A percentile compares a stretch with the other conserved stretches of the same genome.
phyloP scores from a whole-genome alignment of 2,888 invertebrate genomes.

The Drosophila mayaguana region DNA sequence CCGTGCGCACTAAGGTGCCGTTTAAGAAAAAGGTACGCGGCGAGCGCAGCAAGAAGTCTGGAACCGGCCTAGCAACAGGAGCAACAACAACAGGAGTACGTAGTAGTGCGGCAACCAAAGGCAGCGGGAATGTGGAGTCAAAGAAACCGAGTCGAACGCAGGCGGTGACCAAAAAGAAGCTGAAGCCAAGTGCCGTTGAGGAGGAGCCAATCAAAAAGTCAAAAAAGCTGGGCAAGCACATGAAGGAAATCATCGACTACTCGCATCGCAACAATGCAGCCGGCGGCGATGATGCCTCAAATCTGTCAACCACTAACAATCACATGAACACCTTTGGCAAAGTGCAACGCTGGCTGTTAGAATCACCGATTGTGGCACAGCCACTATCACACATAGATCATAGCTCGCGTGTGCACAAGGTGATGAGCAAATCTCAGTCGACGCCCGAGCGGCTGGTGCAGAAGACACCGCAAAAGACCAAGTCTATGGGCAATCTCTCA shows the following conservation, averaged over 20 bases:
- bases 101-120: slow-evolving; percentile 63
- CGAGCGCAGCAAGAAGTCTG: slow-evolving; percentile 78
- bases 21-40: slow-evolving; percentile 92
- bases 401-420: slow-evolving; percentile 84
- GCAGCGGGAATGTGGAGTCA: slow-evolving; percentile 47
- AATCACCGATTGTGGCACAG: slow-evolving; percentile 87
- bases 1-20: slow-evolving; percentile 93
- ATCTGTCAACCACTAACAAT: slow-evolving; percentile 85
- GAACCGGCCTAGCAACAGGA: slow-evolving; percentile 27
- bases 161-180: slow-evolving; percentile 57
- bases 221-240: slow-evolving; percentile 85
- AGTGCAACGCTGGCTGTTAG: slow-evolving; percentile 94
- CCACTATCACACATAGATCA: slow-evolving; percentile 85
- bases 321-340: slow-evolving; percentile 88
- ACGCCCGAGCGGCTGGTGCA: slow-evolving; percentile 91
- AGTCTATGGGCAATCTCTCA: slow-evolving; percentile 89
- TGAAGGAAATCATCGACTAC: slow-evolving; percentile 92
- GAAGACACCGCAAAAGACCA: slow-evolving; percentile 88
- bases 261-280: slow-evolving; percentile 75
- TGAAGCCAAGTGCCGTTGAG: slow-evolving; percentile 63
- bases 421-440: slow-evolving; percentile 93
- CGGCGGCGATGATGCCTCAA: slow-evolving; percentile 74
- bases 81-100: slow-evolving; percentile 51
- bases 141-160: slow-evolving; percentile 54
- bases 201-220: slow-evolving; percentile 84